phyloP scores from a whole-genome alignment of 2,888 invertebrate species.

The Campoplex nolae region DNA sequence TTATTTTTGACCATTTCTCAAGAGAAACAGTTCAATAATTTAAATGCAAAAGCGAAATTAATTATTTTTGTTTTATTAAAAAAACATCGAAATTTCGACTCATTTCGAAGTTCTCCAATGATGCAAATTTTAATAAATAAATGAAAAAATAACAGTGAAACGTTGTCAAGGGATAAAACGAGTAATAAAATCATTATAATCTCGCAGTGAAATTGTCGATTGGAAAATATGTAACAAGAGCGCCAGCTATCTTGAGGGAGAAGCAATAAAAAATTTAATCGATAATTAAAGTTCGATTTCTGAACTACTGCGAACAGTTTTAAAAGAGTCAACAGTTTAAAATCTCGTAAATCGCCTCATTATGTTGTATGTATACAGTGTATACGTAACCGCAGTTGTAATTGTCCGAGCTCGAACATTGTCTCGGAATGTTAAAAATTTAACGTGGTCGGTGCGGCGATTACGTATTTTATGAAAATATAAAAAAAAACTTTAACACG shows the following conservation, averaged over 20 bases:
- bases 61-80: background rate
- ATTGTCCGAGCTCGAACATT: background rate
- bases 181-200: background rate
- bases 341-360: conserved; percentile 2
- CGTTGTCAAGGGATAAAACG: background rate
- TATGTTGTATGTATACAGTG: background rate
- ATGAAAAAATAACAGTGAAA: background rate
- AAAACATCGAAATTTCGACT: background rate
- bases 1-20: background rate
- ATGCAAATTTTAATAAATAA: background rate
- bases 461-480: background rate
- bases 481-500: background rate
- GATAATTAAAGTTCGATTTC: conserved; percentile 36
- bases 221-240: background rate
- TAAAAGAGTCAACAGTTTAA: background rate
- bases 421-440: background rate
- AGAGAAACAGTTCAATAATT: too few species aligned
- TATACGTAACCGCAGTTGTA: background rate
- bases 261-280: conserved; percentile 29
- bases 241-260: background rate
- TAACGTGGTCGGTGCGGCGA: background rate
- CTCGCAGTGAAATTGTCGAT: background rate
- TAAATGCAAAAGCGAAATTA: background rate
- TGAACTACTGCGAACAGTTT: conserved; percentile 2
- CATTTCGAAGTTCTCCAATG: background rate